These are phyloP conservation scores for Belonocnema kinseyi DNA, from an alignment of 1,140 invertebrate genomes.

Conservation along the genomic window DNA sequence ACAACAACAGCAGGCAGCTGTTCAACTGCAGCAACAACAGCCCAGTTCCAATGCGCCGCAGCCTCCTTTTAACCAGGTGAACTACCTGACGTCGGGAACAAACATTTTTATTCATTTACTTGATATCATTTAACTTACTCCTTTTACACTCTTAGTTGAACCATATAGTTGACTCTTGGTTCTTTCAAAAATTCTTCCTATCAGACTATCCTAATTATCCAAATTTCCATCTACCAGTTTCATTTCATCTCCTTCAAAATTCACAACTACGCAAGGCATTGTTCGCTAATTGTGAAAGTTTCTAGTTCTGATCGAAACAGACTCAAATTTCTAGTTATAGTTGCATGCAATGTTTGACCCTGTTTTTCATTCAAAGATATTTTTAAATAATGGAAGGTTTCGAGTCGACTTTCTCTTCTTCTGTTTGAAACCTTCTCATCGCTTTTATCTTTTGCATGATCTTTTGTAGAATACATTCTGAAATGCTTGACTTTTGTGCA, in stretches of 20 bases:
- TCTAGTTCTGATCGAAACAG: too few species aligned
- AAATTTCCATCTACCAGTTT: too few species aligned
- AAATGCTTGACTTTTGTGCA: conserved; percentile 12
- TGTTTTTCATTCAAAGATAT: too few species aligned
- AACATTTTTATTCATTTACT: conserved; percentile 39
- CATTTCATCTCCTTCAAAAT: too few species aligned
- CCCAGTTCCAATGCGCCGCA: conserved; percentile 70
- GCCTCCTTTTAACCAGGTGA: conserved; percentile 75
- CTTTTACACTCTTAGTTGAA: conserved; percentile 10
- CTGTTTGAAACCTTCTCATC: not conserved
- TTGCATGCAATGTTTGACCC: too few species aligned
- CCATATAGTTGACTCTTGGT: not conserved
- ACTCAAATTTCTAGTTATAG: too few species aligned
- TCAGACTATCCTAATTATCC: too few species aligned
- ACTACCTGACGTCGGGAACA: conserved; percentile 59
- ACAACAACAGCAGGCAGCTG: conserved; percentile 70
- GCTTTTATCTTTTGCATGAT: conserved; percentile 19
- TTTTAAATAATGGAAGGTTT: too few species aligned
- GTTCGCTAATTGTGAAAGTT: too few species aligned
- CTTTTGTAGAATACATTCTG: not conserved
- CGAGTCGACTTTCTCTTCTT: too few species aligned
- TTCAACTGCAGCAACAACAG: conserved; percentile 70
- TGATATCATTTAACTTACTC: conserved; percentile 14
- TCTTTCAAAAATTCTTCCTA: not conserved
- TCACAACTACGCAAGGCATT: too few species aligned